These are phyloP conservation scores for Petrocephalus schoutedeni DNA, from an alignment of 2,797 vertebrate genomes.

Conservation along the genomic window DNA sequence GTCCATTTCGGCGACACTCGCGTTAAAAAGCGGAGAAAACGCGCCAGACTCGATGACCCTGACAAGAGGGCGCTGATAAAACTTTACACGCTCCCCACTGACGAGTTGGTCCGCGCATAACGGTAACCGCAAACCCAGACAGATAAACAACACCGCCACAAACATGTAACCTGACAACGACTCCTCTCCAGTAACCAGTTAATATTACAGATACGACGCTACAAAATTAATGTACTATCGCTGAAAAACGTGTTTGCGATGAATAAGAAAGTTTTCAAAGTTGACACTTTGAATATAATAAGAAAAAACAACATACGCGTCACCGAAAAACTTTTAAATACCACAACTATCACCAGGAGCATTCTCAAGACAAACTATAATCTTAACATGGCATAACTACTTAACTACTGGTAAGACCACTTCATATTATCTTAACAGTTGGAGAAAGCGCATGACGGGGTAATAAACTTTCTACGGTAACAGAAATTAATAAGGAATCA, in stretches of 20 bases:
- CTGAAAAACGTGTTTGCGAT: background rate
- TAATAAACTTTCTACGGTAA: constrained; percentile 17
- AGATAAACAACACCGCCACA: background rate
- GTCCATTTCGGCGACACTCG: background rate
- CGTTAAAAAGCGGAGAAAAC: background rate
- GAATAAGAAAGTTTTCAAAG: background rate
- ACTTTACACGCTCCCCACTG: background rate
- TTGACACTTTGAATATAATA: background rate
- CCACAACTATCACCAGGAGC: background rate
- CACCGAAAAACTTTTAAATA: background rate
- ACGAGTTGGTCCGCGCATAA: background rate
- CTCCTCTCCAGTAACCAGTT: background rate
- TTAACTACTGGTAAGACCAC: background rate
- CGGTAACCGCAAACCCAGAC: constrained; percentile 5
- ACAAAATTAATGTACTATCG: background rate
- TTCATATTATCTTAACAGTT: background rate
- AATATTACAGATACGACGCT: background rate
- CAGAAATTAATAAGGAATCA: constrained; percentile 12
- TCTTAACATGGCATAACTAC: background rate
- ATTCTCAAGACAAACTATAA: background rate
- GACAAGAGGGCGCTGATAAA: background rate
- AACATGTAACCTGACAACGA: background rate
- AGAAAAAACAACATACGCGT: background rate
- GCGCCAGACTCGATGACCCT: background rate
- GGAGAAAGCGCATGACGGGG: background rate